Evolutionary conservation across 2,797 vertebrate genomes (phyloP), one percentile per base, ranked within the genome.

Genomic region (Parauchenoglanis ngamensis): DNA sequence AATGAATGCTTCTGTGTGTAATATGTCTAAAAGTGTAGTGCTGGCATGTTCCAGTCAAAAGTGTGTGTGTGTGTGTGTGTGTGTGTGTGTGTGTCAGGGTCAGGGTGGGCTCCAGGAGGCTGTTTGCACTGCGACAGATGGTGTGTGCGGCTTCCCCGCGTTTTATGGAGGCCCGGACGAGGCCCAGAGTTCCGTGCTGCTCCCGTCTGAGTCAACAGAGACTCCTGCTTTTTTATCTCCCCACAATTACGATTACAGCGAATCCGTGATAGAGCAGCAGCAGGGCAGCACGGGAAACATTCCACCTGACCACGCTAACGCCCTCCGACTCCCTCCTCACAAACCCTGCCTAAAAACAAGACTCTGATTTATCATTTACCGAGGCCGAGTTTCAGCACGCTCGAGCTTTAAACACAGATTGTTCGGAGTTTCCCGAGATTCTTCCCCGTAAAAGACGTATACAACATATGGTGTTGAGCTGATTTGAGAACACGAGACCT

Each of bases 201-300:
- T 95, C 95, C 87, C 89, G 92, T 93, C 94, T 95, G 90, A 94
- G 94, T 95, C 95, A 95, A 96, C 93, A 96, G 79, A 87, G 87
- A 84, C 85, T 54, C 84, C 87, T 89, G 85, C 85, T 68, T 83
- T 83, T 83, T 96, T 96, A 96, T 95, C 95, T 91, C 79, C 49
- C 75, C 89, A 35, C 35, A 35, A 35, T 35, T 35, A 91, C 91
- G 92, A 94, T 95, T 95, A 90, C 90, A 91, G 90, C 57, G 90
- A 92, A 94, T 95, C 94, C 92, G 92, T 92, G 92, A 94, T 92
- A 86, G 68, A 88, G 88, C 68, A 86, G 88, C 86, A 84, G 86
- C 86, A 73, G 67, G 73, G 73, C 73, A 61, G 67, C 89, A 91
- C 94, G 95, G 93, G 95, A 96, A 96, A 93, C 87, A 86, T 89